These are phyloP conservation scores for Cynocephalus volans DNA, from an alignment of 2,113 vertebrate species.

Conservation along the genomic window DNA sequence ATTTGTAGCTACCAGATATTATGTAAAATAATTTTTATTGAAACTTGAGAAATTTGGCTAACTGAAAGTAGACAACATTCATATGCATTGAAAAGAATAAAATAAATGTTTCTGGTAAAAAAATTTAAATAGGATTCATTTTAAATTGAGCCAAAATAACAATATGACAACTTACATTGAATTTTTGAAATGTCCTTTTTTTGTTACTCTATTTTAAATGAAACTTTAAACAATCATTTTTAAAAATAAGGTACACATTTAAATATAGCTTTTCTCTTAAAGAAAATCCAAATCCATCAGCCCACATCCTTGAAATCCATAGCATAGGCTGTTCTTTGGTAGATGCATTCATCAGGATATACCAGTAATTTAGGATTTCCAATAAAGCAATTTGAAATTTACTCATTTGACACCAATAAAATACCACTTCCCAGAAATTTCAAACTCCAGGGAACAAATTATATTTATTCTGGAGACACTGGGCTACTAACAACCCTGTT, in stretches of 20 bases:
- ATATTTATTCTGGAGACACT: not conserved
- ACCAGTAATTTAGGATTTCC: constrained; percentile 68
- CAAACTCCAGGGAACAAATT: not conserved
- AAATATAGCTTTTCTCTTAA: constrained; percentile 37
- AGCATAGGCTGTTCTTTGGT: constrained; percentile 54
- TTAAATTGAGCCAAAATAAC: not conserved
- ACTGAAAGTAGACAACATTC: not conserved
- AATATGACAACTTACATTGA: not conserved
- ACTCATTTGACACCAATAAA: constrained; percentile 39
- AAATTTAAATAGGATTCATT: constrained; percentile 5
- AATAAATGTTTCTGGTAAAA: constrained; percentile 31
- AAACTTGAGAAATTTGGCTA: constrained; percentile 31
- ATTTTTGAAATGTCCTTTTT: not conserved
- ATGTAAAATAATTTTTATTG: not conserved
- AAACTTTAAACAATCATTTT: constrained; percentile 20
- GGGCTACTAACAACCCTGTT: not conserved
- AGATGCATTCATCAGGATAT: not conserved
- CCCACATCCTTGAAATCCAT: constrained; percentile 50
- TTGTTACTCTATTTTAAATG: constrained; percentile 63
- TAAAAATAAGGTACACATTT: constrained; percentile 63
- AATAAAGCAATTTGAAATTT: constrained; percentile 61
- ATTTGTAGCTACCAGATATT: too few relatives aligned
- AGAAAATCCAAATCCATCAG: constrained; percentile 33
- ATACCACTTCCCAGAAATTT: constrained; percentile 26
- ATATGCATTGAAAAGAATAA: not conserved